phyloP scores from a whole-genome alignment of 2,888 invertebrate genomes.

The Panopea generosa region DNA sequence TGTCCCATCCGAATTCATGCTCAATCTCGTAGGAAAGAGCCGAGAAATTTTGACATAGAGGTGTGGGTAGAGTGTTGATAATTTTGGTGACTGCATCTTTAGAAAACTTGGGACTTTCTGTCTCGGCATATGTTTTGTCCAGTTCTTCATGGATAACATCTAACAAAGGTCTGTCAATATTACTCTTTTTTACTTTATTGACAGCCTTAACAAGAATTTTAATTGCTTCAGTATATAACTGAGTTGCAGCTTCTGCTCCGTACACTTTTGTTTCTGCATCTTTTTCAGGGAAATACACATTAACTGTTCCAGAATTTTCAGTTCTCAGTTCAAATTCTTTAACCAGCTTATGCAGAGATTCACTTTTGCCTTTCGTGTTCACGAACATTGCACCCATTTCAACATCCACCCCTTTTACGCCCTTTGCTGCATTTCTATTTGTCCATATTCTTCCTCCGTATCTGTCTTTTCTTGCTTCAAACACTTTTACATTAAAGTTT shows the following conservation, averaged over 20 bases:
- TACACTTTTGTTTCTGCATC: slow-evolving; percentile 44
- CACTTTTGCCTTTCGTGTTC: slow-evolving; percentile 65
- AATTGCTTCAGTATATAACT: slow-evolving; percentile 55
- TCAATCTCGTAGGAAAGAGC: slow-evolving; percentile 65
- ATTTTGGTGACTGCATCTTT: slow-evolving; percentile 26
- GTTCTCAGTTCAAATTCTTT: slow-evolving; percentile 68
- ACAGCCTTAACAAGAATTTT: slow-evolving; percentile 61
- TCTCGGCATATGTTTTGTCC: slow-evolving; percentile 13
- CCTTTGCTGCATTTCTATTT: slow-evolving; percentile 50
- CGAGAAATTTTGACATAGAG: slow-evolving; percentile 62
- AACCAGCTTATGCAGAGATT: slow-evolving; percentile 67
- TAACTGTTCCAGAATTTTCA: slow-evolving; percentile 55
- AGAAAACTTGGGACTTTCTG: slow-evolving; percentile 8
- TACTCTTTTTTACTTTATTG: slow-evolving; percentile 46
- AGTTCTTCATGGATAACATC: slow-evolving; percentile 62
- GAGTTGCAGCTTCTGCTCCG: slow-evolving; percentile 63
- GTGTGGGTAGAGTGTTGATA: slow-evolving; percentile 47
- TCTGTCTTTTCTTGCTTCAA: slow-evolving; percentile 73
- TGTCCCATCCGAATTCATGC: slow-evolving; percentile 74
- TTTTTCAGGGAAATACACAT: slow-evolving; percentile 65
- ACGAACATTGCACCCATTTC: slow-evolving; percentile 71
- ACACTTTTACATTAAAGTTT: slow-evolving; percentile 69
- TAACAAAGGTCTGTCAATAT: slow-evolving; percentile 64
- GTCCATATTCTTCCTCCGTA: slow-evolving; percentile 80
- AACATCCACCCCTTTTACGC: slow-evolving; percentile 73